These are phyloP conservation scores for Emydocephalus ijimae DNA, from an alignment of 2,113 vertebrate genomes.

Conservation along the genomic window DNA sequence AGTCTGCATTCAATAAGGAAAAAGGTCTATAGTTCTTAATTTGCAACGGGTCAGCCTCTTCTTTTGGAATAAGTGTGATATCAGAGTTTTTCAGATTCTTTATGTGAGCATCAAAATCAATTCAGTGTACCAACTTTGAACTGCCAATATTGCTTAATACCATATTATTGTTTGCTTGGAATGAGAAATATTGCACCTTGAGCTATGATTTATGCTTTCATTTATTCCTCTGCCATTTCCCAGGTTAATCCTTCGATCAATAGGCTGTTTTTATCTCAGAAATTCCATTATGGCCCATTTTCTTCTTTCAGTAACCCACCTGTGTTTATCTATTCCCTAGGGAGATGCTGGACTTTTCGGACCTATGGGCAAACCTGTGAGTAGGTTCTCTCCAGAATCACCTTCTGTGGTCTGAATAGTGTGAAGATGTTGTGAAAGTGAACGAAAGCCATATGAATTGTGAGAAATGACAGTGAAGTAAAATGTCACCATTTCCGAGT, in stretches of 20 bases:
- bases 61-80: too few relatives aligned
- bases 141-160: neutral
- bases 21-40: too few relatives aligned
- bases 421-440: neutral
- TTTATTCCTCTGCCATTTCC: neutral
- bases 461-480: neutral
- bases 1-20: too few relatives aligned
- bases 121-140: neutral
- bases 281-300: neutral
- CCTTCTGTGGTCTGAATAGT: neutral
- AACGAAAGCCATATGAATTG: neutral
- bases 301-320: neutral
- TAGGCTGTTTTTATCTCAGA: neutral
- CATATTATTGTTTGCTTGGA: neutral
- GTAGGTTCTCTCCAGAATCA: conserved; percentile 39
- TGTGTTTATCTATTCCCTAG: conserved; percentile 61
- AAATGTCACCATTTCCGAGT: neutral
- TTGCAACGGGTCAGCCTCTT: too few relatives aligned
- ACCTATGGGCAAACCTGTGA: conserved; percentile 76
- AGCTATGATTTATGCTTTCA: neutral
- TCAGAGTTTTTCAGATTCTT: too few relatives aligned
- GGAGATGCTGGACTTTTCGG: conserved; percentile 76
- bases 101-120: neutral
- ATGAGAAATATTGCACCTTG: neutral
- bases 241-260: neutral